phyloP scores from a whole-genome alignment of 2,888 invertebrate genomes.

The Tanypteryx hageni region DNA sequence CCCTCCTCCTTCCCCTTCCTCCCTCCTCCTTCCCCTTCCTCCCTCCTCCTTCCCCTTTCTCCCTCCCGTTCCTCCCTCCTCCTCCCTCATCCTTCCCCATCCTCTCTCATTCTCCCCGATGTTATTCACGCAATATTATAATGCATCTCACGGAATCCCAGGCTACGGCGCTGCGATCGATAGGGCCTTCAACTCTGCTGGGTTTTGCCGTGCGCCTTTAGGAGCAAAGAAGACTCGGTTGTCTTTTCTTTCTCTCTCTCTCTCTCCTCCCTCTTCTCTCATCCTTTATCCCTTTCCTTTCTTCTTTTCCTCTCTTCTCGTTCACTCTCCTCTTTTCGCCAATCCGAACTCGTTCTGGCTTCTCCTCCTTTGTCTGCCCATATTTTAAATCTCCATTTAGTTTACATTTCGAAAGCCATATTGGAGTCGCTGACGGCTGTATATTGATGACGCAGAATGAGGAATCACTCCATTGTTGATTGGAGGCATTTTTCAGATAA shows the following conservation, averaged over 20 bases:
- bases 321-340: neutral
- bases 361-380: neutral
- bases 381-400: too few relatives aligned
- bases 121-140: constrained; percentile 51
- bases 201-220: neutral
- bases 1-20: neutral
- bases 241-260: neutral
- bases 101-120: neutral
- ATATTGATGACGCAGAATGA: too few relatives aligned
- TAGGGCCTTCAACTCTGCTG: constrained; percentile 41
- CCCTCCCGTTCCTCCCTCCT: neutral
- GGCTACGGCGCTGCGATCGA: constrained; percentile 39
- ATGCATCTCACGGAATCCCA: constrained; percentile 48
- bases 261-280: neutral
- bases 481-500: too few relatives aligned
- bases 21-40: neutral
- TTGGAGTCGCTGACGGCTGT: too few relatives aligned
- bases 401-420: too few relatives aligned
- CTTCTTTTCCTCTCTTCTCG: neutral
- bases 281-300: neutral
- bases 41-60: too few relatives aligned
- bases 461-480: too few relatives aligned
- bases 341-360: neutral
- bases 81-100: neutral
- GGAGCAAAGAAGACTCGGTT: neutral